Conservation (phyloP, 2,113 vertebrate species). For the Triplophysa dalaica region DNA sequence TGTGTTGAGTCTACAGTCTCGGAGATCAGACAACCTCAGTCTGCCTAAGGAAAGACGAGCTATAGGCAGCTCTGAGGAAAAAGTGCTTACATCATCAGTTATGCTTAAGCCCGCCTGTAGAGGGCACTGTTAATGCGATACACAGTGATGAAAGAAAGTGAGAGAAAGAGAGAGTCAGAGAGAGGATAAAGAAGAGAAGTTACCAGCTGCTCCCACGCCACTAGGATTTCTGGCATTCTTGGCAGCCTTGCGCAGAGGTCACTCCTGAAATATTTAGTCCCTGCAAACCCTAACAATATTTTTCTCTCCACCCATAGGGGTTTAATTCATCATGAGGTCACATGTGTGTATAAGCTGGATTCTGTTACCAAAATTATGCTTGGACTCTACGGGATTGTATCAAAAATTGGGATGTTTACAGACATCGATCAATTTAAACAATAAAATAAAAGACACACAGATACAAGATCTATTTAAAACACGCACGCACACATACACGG, state of each 20-base stretch:
- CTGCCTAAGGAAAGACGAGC: conserved; percentile 43
- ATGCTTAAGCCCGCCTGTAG: conserved; percentile 71
- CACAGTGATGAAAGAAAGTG: conserved; percentile 42
- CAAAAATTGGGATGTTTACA: conserved; percentile 59
- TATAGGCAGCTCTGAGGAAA: conserved; percentile 64
- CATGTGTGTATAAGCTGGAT: conserved; percentile 63
- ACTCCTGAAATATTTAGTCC: conserved; percentile 71
- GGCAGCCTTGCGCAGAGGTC: conserved; percentile 74
- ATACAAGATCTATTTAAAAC: too few relatives aligned
- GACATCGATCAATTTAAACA: neutral
- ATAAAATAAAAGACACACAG: neutral
- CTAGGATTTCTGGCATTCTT: conserved; percentile 77
- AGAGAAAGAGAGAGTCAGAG: conserved; percentile 1
- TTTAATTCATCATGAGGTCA: conserved; percentile 73
- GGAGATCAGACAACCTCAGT: conserved; percentile 6
- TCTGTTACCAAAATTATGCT: conserved; percentile 59
- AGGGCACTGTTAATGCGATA: conserved; percentile 74
- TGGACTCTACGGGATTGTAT: conserved; percentile 55
- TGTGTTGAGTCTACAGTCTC: conserved; percentile 22
- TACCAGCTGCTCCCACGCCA: conserved; percentile 68
- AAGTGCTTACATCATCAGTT: conserved; percentile 76
- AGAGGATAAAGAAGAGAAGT: conserved; percentile 4
- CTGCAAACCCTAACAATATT: conserved; percentile 61
- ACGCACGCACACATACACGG: too few relatives aligned
- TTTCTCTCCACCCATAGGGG: conserved; percentile 51